phyloP scores from a whole-genome alignment of 2,113 vertebrate genomes.

The Psittacula cyanocephala region DNA sequence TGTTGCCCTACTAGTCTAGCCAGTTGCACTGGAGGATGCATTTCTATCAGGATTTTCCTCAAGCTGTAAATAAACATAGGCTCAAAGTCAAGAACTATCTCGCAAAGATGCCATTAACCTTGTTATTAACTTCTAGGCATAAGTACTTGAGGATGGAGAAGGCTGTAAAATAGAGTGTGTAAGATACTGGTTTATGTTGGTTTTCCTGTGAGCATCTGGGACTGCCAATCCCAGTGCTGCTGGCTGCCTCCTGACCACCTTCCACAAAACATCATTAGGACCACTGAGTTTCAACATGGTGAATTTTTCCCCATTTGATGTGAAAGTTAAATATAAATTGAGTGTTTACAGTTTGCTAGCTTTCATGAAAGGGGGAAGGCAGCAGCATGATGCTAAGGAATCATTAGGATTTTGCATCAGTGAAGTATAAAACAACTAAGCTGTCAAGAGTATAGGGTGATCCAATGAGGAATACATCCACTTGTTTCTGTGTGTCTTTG shows the following conservation, averaged over 20 bases:
- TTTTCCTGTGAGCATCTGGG: not conserved
- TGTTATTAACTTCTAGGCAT: not conserved
- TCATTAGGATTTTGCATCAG: not conserved
- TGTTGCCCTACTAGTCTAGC: not conserved
- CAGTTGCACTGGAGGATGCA: not conserved
- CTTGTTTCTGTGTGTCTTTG: not conserved
- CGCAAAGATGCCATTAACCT: not conserved
- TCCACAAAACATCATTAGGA: not conserved
- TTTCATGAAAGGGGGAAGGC: not conserved
- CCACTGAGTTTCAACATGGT: not conserved
- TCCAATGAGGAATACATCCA: not conserved
- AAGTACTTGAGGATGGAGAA: not conserved
- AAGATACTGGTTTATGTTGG: not conserved
- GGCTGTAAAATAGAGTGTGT: not conserved
- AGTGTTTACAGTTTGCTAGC: not conserved
- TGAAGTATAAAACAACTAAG: not conserved
- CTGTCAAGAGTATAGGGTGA: accelerated
- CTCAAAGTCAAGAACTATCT: not conserved
- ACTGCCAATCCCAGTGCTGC: not conserved
- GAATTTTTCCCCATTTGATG: not conserved
- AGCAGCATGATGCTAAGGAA: not conserved
- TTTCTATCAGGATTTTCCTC: not conserved
- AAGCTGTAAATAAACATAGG: not conserved
- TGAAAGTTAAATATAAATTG: not conserved
- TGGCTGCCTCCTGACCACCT: not conserved